phyloP scores from a whole-genome alignment of 2,113 vertebrate genomes.

The Dendrocopos noguchii region DNA sequence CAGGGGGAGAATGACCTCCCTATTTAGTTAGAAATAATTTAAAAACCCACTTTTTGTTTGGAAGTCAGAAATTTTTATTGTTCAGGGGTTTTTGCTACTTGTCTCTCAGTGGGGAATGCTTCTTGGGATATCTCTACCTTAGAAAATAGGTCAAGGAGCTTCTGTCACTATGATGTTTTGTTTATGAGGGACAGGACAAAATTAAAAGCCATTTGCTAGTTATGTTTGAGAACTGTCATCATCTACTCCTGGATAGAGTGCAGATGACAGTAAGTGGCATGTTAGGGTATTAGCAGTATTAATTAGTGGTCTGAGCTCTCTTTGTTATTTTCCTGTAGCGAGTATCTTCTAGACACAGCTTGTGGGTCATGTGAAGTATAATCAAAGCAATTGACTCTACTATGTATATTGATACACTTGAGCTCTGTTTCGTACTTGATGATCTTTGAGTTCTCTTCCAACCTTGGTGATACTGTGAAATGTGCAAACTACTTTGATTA shows the following conservation, averaged over 20 bases:
- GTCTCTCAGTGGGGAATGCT: neutral
- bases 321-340: neutral
- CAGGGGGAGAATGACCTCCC: no score
- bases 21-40: neutral
- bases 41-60: neutral
- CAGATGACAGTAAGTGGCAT: neutral
- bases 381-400: neutral
- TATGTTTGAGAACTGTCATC: neutral
- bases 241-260: neutral
- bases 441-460: no score
- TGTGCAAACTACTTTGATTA: neutral
- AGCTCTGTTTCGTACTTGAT: no score
- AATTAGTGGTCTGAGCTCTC: constrained; percentile 15
- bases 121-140: neutral
- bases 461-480: neutral
- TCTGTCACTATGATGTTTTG: neutral
- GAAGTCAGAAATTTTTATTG: neutral
- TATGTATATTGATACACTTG: neutral
- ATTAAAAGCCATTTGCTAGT: neutral
- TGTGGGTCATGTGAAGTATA: neutral
- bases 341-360: neutral
- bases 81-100: neutral
- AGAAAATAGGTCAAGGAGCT: constrained; percentile 3
- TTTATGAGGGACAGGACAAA: neutral
- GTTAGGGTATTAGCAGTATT: neutral